A percentile compares a stretch with the other conserved stretches of the same genome.
Conservation (phyloP, 2,797 vertebrate species). For the Enteromius treurensis region DNA sequence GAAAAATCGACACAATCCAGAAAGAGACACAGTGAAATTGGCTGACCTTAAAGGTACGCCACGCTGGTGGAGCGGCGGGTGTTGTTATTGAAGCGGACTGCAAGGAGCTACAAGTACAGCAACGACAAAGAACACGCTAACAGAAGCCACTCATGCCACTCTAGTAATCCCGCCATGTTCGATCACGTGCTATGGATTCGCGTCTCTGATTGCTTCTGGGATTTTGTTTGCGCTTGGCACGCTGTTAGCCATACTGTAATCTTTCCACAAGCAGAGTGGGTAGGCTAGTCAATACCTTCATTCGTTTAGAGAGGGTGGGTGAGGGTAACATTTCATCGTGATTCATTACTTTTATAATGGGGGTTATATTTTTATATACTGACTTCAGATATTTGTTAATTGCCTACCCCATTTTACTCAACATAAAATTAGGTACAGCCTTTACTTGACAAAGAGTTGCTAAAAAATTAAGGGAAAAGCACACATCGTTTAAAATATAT, state of each 20-base stretch:
- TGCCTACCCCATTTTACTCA: neutral
- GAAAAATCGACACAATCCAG: neutral
- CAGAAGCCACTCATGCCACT: conserved; percentile 8
- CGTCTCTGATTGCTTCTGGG: conserved; percentile 5
- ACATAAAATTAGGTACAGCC: neutral
- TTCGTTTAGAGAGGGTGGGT: neutral
- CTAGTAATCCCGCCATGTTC: neutral
- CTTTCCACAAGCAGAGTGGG: conserved; percentile 6
- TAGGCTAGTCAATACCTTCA: neutral
- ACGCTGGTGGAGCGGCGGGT: conserved; percentile 31
- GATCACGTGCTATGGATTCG: conserved; percentile 2
- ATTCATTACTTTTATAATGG: neutral
- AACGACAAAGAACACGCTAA: conserved; percentile 9
- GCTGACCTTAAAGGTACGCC: neutral
- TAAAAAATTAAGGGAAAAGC: neutral
- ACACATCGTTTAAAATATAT: neutral
- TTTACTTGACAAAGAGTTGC: neutral
- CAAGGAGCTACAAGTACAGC: conserved; percentile 53
- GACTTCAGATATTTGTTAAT: neutral
- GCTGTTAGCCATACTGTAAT: neutral
- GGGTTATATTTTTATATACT: neutral
- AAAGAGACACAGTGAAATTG: neutral
- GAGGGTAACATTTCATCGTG: neutral
- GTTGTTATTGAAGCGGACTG: conserved; percentile 61
- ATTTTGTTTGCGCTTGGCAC: neutral